These are phyloP conservation scores for Stenopsyche tienmushanensis DNA, from an alignment of 1,140 invertebrate genomes.

Conservation along the genomic window DNA sequence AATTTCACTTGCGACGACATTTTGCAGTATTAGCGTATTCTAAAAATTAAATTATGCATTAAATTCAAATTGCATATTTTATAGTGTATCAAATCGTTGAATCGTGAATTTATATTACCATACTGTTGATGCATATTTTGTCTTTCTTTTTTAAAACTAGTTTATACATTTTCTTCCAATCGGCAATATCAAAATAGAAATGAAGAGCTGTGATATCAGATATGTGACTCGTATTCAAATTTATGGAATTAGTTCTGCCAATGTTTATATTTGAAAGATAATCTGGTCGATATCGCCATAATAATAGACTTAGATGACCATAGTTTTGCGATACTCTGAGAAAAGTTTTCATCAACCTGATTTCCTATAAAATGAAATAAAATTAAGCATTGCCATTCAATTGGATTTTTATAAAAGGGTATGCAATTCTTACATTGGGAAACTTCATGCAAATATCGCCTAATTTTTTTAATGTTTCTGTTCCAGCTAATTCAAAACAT, in stretches of 20 bases:
- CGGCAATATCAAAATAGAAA: conserved; percentile 7
- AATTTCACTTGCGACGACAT: conserved; percentile 8
- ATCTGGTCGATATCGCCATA: conserved; percentile 25
- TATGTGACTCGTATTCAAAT: conserved; percentile 9
- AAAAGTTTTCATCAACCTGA: conserved; percentile 10
- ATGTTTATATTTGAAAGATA: no score
- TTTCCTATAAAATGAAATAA: conserved; percentile 30
- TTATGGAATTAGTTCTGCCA: no score
- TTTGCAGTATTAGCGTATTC: conserved; percentile 35
- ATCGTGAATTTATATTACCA: conserved; percentile 26
- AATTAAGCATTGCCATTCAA: no score
- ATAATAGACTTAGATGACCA: conserved; percentile 29
- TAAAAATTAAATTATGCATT: conserved; percentile 25
- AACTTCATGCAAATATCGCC: conserved; percentile 3
- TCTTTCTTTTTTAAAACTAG: conserved; percentile 13
- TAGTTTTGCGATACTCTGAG: conserved; percentile 29
- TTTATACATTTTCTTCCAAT: conserved; percentile 36
- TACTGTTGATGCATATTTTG: conserved; percentile 9
- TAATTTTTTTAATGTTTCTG: conserved; percentile 23
- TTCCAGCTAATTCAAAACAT: conserved; percentile 42
- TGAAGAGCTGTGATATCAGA: conserved; percentile 23
- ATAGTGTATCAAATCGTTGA: no score
- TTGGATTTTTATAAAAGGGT: no score
- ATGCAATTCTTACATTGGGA: conserved; percentile 26
- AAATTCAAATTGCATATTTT: background rate